Base-by-base conservation (phyloP, 2,797 vertebrate genomes). In the Neopelma chrysocephalum region DNA sequence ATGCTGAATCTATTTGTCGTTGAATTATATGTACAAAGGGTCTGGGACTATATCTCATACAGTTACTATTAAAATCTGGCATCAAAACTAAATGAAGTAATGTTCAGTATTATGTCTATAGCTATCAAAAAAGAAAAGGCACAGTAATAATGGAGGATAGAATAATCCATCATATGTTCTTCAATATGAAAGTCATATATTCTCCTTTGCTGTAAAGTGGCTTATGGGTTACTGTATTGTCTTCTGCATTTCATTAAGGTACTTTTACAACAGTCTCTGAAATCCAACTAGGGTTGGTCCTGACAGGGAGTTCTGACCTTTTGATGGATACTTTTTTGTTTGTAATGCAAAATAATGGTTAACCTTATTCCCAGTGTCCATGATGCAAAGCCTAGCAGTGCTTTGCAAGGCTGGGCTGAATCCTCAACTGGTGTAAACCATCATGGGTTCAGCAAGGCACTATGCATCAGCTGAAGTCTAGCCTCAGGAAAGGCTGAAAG, bases 161-260 rank as follows among this genome's bases (percentile, higher is more conserved):
- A 57, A 68, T 75, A 82, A 88, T 47, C 34, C 31, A 27, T 81
- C 58, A 17, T 48, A n/a, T 19, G 17, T 53, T 95, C 34, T 88
- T 94, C 1, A 1, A 4, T 43, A 65, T 58, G n/a, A 36, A 64
- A 64, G 38, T n/a, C 58, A 34, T 76, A 61, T 83, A 84, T 80
- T 66, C 22, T 85, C 27, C 27, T 89, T 72, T 60, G 21, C 32
- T 75, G 19, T 64, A 43, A 89, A 73, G 34, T 38, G 12, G 7
- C n/a, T 73, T 79, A 40, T 22, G 36, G 36, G 11, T 80, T 78
- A 31, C 32, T 83, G 8, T n/a, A 32, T 29, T 82, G 34, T 87
- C 72, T 89, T 87, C 76, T 95, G 90, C 38, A 72, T 78, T 95
- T 93, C 79, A 83, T 95, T 81, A 94, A 71, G 25, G 38, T 65